Conservation (phyloP, 2,888 invertebrate genomes). For the Dryomyza anilis region DNA sequence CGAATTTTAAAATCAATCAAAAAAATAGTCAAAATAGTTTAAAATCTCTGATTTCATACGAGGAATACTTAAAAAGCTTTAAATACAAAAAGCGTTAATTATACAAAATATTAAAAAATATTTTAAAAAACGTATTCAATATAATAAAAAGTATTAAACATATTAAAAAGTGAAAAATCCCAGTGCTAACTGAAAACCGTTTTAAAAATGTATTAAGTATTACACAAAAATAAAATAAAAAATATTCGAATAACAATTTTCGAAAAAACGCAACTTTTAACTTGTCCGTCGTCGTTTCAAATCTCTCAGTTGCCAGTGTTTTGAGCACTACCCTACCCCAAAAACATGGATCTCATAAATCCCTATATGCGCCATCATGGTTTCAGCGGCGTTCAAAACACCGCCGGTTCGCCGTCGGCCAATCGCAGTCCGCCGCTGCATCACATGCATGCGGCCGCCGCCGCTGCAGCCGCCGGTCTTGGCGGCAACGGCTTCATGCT, state of each 20-base stretch:
- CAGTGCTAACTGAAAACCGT: neutral
- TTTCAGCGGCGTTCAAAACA: constrained; percentile 40
- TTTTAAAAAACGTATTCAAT: no score
- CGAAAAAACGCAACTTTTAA: neutral
- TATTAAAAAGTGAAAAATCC: neutral
- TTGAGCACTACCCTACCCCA: constrained; percentile 36
- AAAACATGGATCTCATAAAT: constrained; percentile 56
- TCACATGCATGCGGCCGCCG: constrained; percentile 39
- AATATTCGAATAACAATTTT: neutral
- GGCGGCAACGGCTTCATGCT: constrained; percentile 24
- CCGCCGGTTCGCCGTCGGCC: constrained; percentile 38
- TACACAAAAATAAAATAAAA: neutral
- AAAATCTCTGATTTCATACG: no score
- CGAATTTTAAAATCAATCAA: no score
- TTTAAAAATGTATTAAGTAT: neutral
- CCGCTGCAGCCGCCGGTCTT: constrained; percentile 46
- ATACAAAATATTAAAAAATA: no score
- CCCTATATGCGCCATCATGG: constrained; percentile 58
- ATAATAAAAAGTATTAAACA: neutral
- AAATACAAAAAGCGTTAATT: no score
- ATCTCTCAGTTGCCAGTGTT: neutral
- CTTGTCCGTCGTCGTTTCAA: neutral
- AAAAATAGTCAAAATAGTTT: no score
- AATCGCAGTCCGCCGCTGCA: constrained; percentile 50
- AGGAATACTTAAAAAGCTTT: no score